These are phyloP conservation scores for Rynchops niger DNA, from an alignment of 2,113 vertebrate genomes.

Conservation along the genomic window DNA sequence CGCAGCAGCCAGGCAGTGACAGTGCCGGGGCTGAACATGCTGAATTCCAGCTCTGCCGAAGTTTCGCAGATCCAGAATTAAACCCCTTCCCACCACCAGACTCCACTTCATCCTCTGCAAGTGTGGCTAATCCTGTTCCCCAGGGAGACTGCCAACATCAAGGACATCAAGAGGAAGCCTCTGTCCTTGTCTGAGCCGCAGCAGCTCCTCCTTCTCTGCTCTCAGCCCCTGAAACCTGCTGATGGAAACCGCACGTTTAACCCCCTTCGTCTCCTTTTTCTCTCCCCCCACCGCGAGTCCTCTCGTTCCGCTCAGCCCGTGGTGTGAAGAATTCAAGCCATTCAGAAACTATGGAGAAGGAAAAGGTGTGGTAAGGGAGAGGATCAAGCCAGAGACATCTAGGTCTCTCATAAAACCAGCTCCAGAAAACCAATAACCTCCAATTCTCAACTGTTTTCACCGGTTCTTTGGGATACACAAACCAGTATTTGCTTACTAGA, in stretches of 20 bases:
- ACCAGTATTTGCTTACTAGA: not conserved
- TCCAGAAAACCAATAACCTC: not conserved
- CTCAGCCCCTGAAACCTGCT: not conserved
- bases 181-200: not conserved
- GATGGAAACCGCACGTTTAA: not conserved
- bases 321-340: not conserved
- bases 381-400: not conserved
- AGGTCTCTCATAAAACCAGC: not conserved
- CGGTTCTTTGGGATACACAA: not conserved
- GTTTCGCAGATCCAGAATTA: not conserved
- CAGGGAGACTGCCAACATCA: not conserved
- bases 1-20: not conserved
- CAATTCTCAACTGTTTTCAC: not conserved
- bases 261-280: not conserved
- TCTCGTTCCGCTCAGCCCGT: not conserved
- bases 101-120: not conserved
- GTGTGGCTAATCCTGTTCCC: not conserved
- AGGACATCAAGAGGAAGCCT: not conserved
- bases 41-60: not conserved
- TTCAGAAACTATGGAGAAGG: not conserved
- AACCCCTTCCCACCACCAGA: not conserved
- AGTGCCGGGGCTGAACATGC: rapidly evolving
- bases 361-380: not conserved
- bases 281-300: not conserved
- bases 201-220: not conserved